Conservation (phyloP, 2,113 vertebrate genomes). For the Tupaia tana region DNA sequence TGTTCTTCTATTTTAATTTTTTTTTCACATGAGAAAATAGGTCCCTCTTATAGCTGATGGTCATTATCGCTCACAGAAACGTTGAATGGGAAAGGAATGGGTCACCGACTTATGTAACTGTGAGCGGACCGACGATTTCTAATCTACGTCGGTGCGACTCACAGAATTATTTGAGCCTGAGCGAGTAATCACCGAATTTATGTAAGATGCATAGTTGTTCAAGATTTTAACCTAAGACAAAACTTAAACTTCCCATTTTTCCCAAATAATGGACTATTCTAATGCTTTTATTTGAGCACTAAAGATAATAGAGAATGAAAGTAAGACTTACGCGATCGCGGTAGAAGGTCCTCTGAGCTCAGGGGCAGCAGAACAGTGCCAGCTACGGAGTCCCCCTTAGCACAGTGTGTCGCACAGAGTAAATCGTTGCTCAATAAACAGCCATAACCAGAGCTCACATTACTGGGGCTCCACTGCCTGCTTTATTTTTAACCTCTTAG, state of each 20-base stretch:
- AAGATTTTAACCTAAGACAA: conserved; percentile 12
- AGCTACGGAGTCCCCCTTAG: too few species aligned
- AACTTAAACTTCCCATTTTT: neutral
- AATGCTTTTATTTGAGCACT: neutral
- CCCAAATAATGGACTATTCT: neutral
- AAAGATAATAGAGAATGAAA: neutral
- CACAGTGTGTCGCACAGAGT: neutral
- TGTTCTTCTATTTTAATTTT: conserved; percentile 8
- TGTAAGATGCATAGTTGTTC: neutral
- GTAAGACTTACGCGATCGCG: too few species aligned
- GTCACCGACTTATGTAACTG: neutral
- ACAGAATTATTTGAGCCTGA: neutral
- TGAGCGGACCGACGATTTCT: neutral
- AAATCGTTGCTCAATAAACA: neutral
- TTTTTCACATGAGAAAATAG: neutral
- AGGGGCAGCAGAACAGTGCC: neutral
- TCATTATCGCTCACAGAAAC: neutral
- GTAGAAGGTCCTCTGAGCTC: neutral
- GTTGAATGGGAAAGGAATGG: neutral
- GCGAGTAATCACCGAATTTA: neutral
- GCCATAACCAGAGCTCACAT: accelerated
- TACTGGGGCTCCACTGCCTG: neutral
- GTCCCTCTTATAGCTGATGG: neutral
- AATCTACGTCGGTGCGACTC: accelerated
- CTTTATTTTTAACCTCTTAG: neutral